Evolutionary conservation across 2,113 vertebrate genomes (phyloP).

Genomic region (Micronycteris hirsuta): DNA sequence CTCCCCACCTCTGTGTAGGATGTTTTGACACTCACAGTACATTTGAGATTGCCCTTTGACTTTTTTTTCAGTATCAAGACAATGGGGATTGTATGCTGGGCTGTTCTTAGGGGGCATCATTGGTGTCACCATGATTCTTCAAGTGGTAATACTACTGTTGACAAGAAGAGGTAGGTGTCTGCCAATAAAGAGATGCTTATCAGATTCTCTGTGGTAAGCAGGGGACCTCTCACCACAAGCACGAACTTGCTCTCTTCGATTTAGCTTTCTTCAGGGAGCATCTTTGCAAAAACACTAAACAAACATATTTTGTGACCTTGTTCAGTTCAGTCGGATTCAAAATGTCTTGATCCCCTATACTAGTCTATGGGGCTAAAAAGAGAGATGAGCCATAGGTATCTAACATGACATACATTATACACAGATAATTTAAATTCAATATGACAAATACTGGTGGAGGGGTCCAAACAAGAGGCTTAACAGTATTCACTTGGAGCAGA

Average conservation of each 20-base stretch:
- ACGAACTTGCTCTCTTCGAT: background rate
- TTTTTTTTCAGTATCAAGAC: slow-evolving; percentile 29
- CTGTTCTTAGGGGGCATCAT: background rate
- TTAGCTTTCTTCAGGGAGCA: background rate
- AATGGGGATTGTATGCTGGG: background rate
- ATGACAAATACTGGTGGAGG: background rate
- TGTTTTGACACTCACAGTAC: background rate
- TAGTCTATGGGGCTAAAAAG: background rate
- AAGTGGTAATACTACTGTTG: background rate
- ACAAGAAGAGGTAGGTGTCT: slow-evolving; percentile 66
- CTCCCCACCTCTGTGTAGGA: background rate
- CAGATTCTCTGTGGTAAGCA: background rate
- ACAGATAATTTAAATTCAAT: background rate
- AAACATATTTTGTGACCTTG: background rate
- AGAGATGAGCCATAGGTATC: background rate
- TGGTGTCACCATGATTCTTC: background rate
- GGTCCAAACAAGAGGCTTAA: background rate
- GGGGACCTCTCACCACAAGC: background rate
- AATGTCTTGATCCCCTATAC: background rate
- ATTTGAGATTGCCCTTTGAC: slow-evolving; percentile 37
- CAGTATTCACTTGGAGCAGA: background rate
- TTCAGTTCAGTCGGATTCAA: background rate
- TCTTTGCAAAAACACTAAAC: slow-evolving; percentile 17
- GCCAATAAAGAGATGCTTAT: background rate
- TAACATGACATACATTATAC: background rate